phyloP scores from a whole-genome alignment of 2,797 vertebrate genomes.

The Alosa sapidissima region DNA sequence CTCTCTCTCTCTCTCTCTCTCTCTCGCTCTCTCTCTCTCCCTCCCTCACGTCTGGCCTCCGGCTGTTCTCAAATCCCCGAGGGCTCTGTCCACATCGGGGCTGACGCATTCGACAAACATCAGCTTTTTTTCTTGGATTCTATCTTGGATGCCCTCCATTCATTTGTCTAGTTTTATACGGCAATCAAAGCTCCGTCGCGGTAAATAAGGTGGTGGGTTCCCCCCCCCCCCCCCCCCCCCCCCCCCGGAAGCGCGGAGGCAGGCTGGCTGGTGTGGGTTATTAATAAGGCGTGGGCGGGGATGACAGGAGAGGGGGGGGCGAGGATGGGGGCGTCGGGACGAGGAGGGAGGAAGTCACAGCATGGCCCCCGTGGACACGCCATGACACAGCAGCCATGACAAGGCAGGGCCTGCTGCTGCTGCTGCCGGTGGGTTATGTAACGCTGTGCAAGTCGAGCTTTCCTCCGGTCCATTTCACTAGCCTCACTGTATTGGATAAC shows the following conservation, averaged over 20 bases:
- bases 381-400: not conserved
- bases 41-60: not conserved
- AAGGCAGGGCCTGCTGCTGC: not conserved
- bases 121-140: not conserved
- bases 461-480: not conserved
- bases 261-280: not conserved
- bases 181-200: not conserved
- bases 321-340: not conserved
- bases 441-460: not conserved
- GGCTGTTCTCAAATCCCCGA: not conserved
- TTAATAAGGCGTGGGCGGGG: not conserved
- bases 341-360: conserved; percentile 1
- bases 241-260: not conserved
- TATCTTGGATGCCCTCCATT: not conserved
- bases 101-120: not conserved
- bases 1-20: not conserved
- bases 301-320: not conserved
- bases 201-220: not conserved
- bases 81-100: not conserved
- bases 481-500: not conserved
- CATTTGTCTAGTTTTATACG: not conserved
- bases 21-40: not conserved
- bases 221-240: too few relatives aligned
- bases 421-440: not conserved
- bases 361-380: not conserved